Conservation (phyloP, 2,113 vertebrate genomes). For the Ursus arctos region DNA sequence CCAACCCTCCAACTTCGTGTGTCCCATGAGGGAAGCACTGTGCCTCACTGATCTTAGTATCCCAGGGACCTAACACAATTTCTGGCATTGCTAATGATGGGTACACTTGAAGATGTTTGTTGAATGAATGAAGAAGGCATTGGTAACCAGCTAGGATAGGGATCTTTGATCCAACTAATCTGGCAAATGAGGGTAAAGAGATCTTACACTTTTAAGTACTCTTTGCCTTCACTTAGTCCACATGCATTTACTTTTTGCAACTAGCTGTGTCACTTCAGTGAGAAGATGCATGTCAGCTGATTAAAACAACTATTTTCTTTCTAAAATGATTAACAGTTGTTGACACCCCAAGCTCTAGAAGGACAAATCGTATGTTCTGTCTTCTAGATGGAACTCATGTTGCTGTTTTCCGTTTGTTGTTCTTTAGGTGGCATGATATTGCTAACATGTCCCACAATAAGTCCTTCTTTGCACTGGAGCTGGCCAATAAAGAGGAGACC, state of each 20-base stretch:
- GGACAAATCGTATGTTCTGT: accelerated
- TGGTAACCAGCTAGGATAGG: background rate
- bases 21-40: background rate
- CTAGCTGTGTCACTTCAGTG: background rate
- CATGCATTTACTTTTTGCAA: background rate
- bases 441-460: constrained; percentile 99
- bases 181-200: background rate
- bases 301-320: background rate
- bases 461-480: constrained; percentile 96
- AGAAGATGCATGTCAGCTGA: background rate
- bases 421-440: constrained; percentile 97
- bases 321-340: background rate
- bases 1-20: no score
- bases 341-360: background rate
- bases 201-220: background rate
- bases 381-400: background rate
- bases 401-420: background rate
- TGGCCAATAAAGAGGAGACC: constrained; percentile 97
- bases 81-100: background rate
- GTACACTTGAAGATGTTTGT: background rate
- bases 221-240: background rate
- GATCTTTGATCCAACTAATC: background rate
- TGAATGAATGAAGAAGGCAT: background rate
- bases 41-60: background rate
- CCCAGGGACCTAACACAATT: background rate